Evolutionary conservation across 2,113 vertebrate genomes (phyloP).

Genomic region (Australoheros scitulus): DNA sequence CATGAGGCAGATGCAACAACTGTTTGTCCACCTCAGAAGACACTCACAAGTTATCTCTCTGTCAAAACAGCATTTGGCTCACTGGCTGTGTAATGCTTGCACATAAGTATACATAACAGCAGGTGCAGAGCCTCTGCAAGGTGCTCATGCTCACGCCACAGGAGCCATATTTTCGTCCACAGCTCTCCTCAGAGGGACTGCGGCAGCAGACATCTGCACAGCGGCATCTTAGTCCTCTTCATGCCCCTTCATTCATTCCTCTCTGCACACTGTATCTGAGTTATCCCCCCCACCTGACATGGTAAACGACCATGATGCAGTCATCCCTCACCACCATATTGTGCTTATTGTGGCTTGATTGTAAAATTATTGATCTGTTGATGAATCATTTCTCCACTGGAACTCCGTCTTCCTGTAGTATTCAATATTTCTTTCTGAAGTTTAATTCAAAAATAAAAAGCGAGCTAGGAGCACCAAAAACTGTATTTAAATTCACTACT

Average conservation of each 20-base stretch:
- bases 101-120: slow-evolving; percentile 1
- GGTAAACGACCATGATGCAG: not conserved
- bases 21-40: not conserved
- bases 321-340: not conserved
- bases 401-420: not conserved
- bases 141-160: not conserved
- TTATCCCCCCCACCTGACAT: not conserved
- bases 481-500: not conserved
- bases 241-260: not conserved
- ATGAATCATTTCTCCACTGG: not conserved
- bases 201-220: not conserved
- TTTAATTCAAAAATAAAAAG: not conserved
- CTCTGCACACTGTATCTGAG: not conserved
- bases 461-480: not conserved
- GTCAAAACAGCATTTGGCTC: slow-evolving; percentile 12
- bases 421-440: not conserved
- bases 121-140: not conserved
- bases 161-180: not conserved
- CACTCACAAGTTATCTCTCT: not conserved
- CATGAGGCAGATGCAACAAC: not conserved
- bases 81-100: slow-evolving; percentile 1
- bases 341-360: not conserved
- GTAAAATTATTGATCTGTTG: not conserved
- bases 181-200: not conserved
- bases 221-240: not conserved